phyloP scores from a whole-genome alignment of 1,140 invertebrate species.

The Cecropterus lyciades region DNA sequence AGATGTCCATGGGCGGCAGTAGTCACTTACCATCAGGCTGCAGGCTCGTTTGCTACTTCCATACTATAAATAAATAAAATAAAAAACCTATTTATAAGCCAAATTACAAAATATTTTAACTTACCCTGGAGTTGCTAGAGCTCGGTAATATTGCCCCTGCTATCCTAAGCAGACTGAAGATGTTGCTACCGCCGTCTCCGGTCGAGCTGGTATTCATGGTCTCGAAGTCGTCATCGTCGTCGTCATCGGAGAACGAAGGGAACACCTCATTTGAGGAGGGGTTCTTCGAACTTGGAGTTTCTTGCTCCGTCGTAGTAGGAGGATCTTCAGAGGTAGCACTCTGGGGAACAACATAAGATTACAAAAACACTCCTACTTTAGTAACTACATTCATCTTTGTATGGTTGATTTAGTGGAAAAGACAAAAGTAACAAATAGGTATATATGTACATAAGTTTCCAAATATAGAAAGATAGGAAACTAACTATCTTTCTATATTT shows the following conservation, averaged over 20 bases:
- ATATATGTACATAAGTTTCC: too few species aligned
- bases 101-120: slow-evolving; percentile 28
- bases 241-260: slow-evolving; percentile 43
- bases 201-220: slow-evolving; percentile 35
- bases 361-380: too few species aligned
- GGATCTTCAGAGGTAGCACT: background rate
- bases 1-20: too few species aligned
- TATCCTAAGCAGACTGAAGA: slow-evolving; percentile 66
- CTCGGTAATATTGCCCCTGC: slow-evolving; percentile 56
- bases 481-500: too few species aligned
- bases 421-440: too few species aligned
- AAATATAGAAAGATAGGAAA: too few species aligned
- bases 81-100: too few species aligned
- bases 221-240: slow-evolving; percentile 56
- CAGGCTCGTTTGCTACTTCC: too few species aligned
- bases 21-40: too few species aligned
- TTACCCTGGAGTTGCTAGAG: slow-evolving; percentile 57
- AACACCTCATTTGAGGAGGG: slow-evolving; percentile 7
- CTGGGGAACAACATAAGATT: background rate
- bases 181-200: slow-evolving; percentile 57
- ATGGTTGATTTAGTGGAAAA: too few species aligned
- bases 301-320: background rate
- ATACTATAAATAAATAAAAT: too few species aligned
- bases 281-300: background rate
- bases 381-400: too few species aligned